Percentiles rank a stretch among this genome's conserved stretches.
Evolutionary conservation across 2,888 invertebrate genomes (phyloP).

Genomic region (Gymnocheta viridis): DNA sequence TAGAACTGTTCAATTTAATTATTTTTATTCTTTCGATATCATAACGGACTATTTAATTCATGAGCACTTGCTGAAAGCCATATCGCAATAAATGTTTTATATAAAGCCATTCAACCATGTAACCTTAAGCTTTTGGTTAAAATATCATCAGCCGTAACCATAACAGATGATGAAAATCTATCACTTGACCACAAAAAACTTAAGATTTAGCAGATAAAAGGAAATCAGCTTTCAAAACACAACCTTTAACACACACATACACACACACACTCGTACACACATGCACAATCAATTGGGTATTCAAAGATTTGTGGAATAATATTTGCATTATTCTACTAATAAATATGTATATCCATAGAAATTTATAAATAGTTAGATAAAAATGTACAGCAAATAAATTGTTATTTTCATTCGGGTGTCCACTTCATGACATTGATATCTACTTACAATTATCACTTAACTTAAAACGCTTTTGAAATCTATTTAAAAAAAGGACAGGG

Average conservation of each 20-base stretch:
- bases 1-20: neutral
- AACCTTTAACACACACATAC: neutral
- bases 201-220: slow-evolving; percentile 38
- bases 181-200: slow-evolving; percentile 52
- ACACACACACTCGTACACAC: neutral
- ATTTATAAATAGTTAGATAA: neutral
- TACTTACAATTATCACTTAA: neutral
- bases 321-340: no score
- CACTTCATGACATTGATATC: neutral
- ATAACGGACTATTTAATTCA: slow-evolving; percentile 41
- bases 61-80: slow-evolving; percentile 36
- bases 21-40: neutral
- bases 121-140: slow-evolving; percentile 29
- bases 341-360: neutral
- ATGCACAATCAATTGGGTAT: neutral
- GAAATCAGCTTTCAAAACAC: slow-evolving; percentile 8
- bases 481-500: neutral
- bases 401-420: neutral
- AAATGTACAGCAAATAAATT: neutral
- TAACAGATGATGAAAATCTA: slow-evolving; percentile 50
- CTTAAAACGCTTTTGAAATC: slow-evolving; percentile 28
- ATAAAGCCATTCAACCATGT: slow-evolving; percentile 26
- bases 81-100: slow-evolving; percentile 30
- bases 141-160: slow-evolving; percentile 8
- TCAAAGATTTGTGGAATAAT: neutral